Percentiles rank a stretch among this genome's conserved stretches.
Conservation (phyloP, 2,888 invertebrate genomes). For the Rhamphomyia laevipes region DNA sequence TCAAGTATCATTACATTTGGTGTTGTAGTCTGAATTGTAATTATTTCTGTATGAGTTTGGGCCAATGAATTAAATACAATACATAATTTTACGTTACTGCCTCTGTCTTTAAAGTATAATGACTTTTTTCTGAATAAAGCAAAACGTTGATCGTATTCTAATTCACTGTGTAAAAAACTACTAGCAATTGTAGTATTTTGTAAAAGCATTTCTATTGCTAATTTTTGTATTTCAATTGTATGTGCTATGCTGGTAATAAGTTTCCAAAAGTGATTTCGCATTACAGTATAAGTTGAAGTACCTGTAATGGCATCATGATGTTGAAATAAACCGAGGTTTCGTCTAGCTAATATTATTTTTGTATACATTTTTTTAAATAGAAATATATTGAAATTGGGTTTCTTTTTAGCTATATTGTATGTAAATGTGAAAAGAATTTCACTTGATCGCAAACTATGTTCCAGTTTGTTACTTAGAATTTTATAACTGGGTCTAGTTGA, state of each 20-base stretch:
- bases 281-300: constrained; percentile 82
- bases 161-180: constrained; percentile 47
- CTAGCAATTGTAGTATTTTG: constrained; percentile 32
- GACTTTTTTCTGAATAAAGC: constrained; percentile 63
- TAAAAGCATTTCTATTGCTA: constrained; percentile 49
- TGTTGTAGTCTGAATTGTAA: constrained; percentile 56
- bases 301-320: constrained; percentile 98
- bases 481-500: constrained; percentile 82
- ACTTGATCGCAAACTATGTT: constrained; percentile 65
- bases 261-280: constrained; percentile 85
- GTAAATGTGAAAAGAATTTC: constrained; percentile 80
- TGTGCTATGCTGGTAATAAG: constrained; percentile 73
- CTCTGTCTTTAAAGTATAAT: constrained; percentile 47
- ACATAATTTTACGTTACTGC: constrained; percentile 42
- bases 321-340: constrained; percentile 84
- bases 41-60: constrained; percentile 63
- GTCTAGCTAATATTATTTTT: constrained; percentile 63
- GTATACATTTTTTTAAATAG: constrained; percentile 68
- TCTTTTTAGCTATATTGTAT: constrained; percentile 55
- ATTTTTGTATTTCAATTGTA: constrained; percentile 63
- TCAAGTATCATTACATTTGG: constrained; percentile 64
- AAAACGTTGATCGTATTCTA: constrained; percentile 67
- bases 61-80: constrained; percentile 76
- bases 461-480: constrained; percentile 72
- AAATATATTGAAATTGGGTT: constrained; percentile 41